Evolutionary conservation across 2,113 vertebrate genomes (phyloP), one percentile per base, ranked within the genome.

Genomic region (Phaethon lepturus): DNA sequence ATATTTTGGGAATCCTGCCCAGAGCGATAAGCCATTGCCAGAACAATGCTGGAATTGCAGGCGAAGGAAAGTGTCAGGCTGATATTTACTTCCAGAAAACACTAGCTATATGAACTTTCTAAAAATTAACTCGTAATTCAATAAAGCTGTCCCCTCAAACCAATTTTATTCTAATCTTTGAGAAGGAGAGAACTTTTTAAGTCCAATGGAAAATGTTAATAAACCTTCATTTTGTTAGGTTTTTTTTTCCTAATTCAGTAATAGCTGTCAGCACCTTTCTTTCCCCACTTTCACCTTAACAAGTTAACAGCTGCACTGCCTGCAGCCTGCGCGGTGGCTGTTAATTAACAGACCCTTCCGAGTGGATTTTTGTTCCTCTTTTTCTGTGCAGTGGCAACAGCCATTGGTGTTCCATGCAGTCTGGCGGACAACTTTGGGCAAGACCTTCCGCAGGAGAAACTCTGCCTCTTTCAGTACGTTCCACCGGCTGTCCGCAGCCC

Each of bases 191-290:
- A 90, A 68, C 73, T 53, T 95, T 93, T 96, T 55, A 64, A 72
- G 49, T 40, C 64, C 74, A 58, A 88, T 58, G 67, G 86, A 63
- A 96, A 92, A 79, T 33, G 58, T 75, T 96, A 45, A 94, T 93
- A 81, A 85, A 85, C 53, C 50, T 86, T 77, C 35, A 64, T 33
- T 19, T 24, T 63, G 49, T 44, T 49, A 68, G 29, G 25, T 25
- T 8, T 33, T 67, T 95, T 92, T 68, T 28, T 33, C 53, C 80
- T 92, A 58, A 86, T 62, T 96, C 96, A 82, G 86, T 92, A 91
- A 78, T 23, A 88, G 84, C 75, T 96, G 90, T 85, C 95, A 96
- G 95, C 86, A 83, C 79, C 94, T 95, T 95, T 79, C 86, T 79
- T 76, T 92, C 79, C 95, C 56, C 22, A 31, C 44, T 93, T 80